phyloP scores from a whole-genome alignment of 2,888 invertebrate genomes.

The Corbicula japonica region DNA sequence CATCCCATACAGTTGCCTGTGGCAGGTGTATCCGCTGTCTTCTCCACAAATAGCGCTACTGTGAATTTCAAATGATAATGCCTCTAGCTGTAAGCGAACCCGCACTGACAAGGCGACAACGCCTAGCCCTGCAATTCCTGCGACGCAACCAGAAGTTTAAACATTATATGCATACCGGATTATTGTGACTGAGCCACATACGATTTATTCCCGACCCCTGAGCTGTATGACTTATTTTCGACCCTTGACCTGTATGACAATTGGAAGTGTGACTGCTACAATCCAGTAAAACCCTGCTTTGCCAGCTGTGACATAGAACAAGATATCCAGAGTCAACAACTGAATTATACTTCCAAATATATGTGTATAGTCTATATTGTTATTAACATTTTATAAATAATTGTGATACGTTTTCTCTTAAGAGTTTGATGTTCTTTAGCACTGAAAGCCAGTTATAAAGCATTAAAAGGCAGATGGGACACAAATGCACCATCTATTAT shows the following conservation, averaged over 20 bases:
- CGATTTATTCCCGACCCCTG: constrained; percentile 2
- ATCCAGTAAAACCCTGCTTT: not conserved
- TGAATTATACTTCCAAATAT: constrained; percentile 4
- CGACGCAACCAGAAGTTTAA: not conserved
- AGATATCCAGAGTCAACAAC: not conserved
- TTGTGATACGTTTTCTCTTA: not conserved
- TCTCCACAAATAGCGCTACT: too few species aligned
- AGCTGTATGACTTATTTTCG: too few species aligned
- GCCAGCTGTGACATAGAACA: not conserved
- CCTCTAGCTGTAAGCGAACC: too few species aligned
- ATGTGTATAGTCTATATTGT: not conserved
- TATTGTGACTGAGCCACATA: constrained; percentile 4
- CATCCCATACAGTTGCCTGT: too few species aligned
- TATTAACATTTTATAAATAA: constrained; percentile 1
- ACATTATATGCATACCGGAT: not conserved
- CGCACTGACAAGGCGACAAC: too few species aligned
- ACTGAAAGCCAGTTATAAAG: not conserved
- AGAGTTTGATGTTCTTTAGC: constrained; percentile 1
- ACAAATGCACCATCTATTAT: not conserved
- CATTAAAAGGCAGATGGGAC: not conserved
- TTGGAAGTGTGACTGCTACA: constrained; percentile 2
- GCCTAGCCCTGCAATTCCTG: too few species aligned
- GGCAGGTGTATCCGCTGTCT: too few species aligned
- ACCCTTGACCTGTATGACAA: too few species aligned
- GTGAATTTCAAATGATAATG: too few species aligned